Percentiles rank a stretch among this genome's conserved stretches.
These are phyloP conservation scores for Luffia ferchaultella DNA, from an alignment of 2,888 invertebrate genomes.

Conservation along the genomic window DNA sequence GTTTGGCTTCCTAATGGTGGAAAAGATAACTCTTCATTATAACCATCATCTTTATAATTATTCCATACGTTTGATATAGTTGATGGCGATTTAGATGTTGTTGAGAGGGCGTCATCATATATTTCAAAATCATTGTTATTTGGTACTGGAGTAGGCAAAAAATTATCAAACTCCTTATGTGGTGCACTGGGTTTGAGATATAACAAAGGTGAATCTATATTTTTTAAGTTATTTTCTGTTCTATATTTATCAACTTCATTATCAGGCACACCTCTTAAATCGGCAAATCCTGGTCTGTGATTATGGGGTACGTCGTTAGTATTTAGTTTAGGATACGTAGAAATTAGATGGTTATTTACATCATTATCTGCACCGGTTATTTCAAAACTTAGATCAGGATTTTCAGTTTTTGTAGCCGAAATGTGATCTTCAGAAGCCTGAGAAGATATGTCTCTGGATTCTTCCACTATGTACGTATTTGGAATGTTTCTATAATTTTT, in stretches of 20 bases:
- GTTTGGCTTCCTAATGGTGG: conserved; percentile 26
- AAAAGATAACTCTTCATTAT: conserved; percentile 26
- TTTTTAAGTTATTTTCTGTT: conserved; percentile 50
- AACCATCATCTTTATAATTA: conserved; percentile 32
- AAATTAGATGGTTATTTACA: conserved; percentile 34
- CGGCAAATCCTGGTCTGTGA: conserved; percentile 41
- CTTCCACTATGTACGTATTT: conserved; percentile 41
- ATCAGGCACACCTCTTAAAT: conserved; percentile 48
- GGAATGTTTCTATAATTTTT: conserved; percentile 49
- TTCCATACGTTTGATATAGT: conserved; percentile 26
- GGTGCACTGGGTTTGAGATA: conserved; percentile 59
- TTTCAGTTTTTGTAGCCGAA: conserved; percentile 38
- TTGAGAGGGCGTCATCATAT: conserved; percentile 39
- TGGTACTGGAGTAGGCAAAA: conserved; percentile 29
- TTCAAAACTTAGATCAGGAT: conserved; percentile 47
- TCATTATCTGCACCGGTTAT: conserved; percentile 46
- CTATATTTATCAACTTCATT: conserved; percentile 53
- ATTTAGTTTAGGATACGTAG: conserved; percentile 28
- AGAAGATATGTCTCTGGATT: conserved; percentile 57
- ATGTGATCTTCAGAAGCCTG: conserved; percentile 58
- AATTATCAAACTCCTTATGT: conserved; percentile 59
- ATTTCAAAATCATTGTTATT: conserved; percentile 47
- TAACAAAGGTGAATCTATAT: conserved; percentile 67
- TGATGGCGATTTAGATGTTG: conserved; percentile 28
- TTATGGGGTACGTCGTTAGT: conserved; percentile 26